These are phyloP conservation scores for Menidia menidia DNA, from an alignment of 2,797 vertebrate species.

Conservation along the genomic window DNA sequence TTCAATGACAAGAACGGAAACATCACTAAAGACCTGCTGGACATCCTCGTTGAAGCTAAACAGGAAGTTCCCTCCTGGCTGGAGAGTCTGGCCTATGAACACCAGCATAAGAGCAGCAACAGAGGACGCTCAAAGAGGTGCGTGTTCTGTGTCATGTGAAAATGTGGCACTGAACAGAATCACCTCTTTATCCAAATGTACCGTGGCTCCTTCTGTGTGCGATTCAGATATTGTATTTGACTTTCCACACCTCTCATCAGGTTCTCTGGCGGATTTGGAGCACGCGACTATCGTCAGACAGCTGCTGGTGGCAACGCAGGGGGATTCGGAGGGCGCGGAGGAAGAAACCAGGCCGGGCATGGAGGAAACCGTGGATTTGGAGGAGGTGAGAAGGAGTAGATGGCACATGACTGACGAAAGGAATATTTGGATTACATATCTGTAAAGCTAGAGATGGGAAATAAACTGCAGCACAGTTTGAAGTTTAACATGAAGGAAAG, in stretches of 20 bases:
- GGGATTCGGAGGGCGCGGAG: conserved; percentile 88
- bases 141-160: neutral
- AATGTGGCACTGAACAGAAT: too few relatives aligned
- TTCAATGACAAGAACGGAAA: conserved; percentile 95
- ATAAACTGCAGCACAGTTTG: accelerated
- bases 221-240: neutral
- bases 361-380: conserved; percentile 90
- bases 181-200: too few relatives aligned
- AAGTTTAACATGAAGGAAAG: neutral
- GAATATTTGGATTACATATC: too few relatives aligned
- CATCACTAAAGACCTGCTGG: conserved; percentile 95
- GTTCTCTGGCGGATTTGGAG: conserved; percentile 93
- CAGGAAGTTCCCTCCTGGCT: conserved; percentile 97
- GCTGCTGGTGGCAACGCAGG: conserved; percentile 79
- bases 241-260: conserved; percentile 47
- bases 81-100: conserved; percentile 93
- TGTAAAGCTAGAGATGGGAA: too few relatives aligned
- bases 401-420: neutral
- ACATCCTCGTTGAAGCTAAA: conserved; percentile 95
- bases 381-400: conserved; percentile 74
- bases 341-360: conserved; percentile 85
- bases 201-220: neutral
- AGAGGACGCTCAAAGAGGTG: conserved; percentile 96
- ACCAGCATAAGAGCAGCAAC: conserved; percentile 92
- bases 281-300: conserved; percentile 92